phyloP scores from a whole-genome alignment of 2,797 vertebrate species.

The Discoglossus pictus region DNA sequence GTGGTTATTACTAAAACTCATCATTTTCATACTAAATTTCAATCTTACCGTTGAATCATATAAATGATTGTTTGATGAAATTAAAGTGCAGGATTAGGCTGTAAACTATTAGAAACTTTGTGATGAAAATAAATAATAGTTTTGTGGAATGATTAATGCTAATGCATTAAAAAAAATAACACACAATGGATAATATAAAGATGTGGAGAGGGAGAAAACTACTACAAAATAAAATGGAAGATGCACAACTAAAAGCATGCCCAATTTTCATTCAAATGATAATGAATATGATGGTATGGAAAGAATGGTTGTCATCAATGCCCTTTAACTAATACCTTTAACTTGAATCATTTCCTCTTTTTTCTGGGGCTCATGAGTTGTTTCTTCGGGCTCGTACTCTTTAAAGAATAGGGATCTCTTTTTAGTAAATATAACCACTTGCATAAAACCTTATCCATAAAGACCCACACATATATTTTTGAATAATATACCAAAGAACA shows the following conservation, averaged over 20 bases:
- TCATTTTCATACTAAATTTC: too few relatives aligned
- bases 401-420: conserved; percentile 69
- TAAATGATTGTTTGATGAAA: conserved; percentile 11
- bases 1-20: too few relatives aligned
- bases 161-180: too few relatives aligned
- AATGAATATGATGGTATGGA: conserved; percentile 17
- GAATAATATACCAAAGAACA: background rate
- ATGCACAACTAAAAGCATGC: conserved; percentile 1
- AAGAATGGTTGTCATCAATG: background rate
- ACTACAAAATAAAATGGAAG: conserved; percentile 13
- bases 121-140: too few relatives aligned
- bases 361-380: conserved; percentile 64
- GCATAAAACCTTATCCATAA: too few relatives aligned
- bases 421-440: conserved; percentile 57
- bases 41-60: too few relatives aligned
- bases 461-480: background rate
- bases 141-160: too few relatives aligned
- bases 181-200: too few relatives aligned
- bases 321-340: conserved; percentile 75
- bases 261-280: conserved; percentile 4
- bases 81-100: background rate
- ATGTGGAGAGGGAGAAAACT: too few relatives aligned
- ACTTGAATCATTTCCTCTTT: conserved; percentile 71
- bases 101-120: background rate
- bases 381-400: conserved; percentile 76